A percentile compares a stretch with the other conserved stretches of the same genome.
Evolutionary conservation across 2,797 vertebrate genomes (phyloP).

Genomic region (Clangula hyemalis): DNA sequence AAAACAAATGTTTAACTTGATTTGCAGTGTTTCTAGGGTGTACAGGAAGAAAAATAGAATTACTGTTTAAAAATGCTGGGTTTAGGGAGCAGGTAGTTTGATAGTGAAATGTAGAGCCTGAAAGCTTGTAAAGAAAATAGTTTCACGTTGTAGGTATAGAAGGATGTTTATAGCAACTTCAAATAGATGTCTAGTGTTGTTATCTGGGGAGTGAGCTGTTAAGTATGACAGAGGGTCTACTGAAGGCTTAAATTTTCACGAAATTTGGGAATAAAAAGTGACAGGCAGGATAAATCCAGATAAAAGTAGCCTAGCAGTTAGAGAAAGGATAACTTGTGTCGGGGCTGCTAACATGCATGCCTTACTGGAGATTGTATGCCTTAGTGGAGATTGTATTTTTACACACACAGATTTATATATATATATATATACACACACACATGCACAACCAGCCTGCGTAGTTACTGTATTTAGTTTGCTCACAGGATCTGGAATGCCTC

Average conservation of each 20-base stretch:
- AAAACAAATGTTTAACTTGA: neutral
- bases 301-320: neutral
- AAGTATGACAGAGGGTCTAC: too few species aligned
- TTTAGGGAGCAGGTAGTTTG: neutral
- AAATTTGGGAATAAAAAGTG: neutral
- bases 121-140: neutral
- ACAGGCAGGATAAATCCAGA: neutral
- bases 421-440: fast-evolving
- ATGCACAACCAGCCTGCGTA: fast-evolving
- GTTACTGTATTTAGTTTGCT: neutral
- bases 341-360: fast-evolving
- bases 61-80: neutral
- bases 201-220: neutral
- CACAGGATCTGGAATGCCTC: neutral
- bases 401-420: too few species aligned
- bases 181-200: neutral
- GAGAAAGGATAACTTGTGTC: neutral
- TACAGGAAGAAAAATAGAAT: neutral
- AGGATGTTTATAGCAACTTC: neutral
- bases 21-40: neutral
- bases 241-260: neutral
- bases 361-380: neutral
- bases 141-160: neutral
- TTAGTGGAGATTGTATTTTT: neutral
- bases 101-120: neutral